These are phyloP conservation scores for Caranx ignobilis DNA, from an alignment of 2,113 vertebrate species.

Conservation along the genomic window DNA sequence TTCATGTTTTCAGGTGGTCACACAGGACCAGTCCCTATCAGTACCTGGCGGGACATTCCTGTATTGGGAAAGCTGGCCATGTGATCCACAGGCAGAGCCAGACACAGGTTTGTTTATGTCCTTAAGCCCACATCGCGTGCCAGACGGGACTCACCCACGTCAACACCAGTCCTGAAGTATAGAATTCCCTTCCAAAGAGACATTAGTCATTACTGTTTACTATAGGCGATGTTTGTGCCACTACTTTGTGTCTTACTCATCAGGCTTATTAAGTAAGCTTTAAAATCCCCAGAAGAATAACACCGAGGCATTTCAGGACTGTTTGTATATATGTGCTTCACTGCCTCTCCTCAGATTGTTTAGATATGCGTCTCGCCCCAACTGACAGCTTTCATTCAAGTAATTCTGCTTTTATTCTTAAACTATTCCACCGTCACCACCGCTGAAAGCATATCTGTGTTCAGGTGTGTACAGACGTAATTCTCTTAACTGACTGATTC, in stretches of 20 bases:
- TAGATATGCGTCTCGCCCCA: constrained; percentile 66
- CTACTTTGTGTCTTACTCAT: constrained; percentile 68
- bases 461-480: constrained; percentile 6
- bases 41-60: constrained; percentile 40
- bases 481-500: constrained; percentile 15
- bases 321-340: constrained; percentile 39
- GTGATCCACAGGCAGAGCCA: constrained; percentile 30
- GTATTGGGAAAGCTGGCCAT: constrained; percentile 26
- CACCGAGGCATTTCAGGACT: constrained; percentile 45
- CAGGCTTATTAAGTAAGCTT: constrained; percentile 64
- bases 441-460: constrained; percentile 1
- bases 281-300: constrained; percentile 63
- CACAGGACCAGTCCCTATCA: neutral
- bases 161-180: constrained; percentile 66
- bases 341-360: constrained; percentile 59
- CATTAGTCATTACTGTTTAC: constrained; percentile 75
- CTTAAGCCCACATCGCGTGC: constrained; percentile 76
- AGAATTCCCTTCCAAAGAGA: constrained; percentile 67
- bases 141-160: constrained; percentile 73
- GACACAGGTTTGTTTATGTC: constrained; percentile 76
- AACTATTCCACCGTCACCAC: constrained; percentile 4
- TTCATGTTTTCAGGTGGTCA: neutral
- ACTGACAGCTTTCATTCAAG: constrained; percentile 64
- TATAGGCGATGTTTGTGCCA: constrained; percentile 49
- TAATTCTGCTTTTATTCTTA: constrained; percentile 40